Evolutionary conservation across 2,113 vertebrate genomes (phyloP).

Genomic region (Rostratula benghalensis): DNA sequence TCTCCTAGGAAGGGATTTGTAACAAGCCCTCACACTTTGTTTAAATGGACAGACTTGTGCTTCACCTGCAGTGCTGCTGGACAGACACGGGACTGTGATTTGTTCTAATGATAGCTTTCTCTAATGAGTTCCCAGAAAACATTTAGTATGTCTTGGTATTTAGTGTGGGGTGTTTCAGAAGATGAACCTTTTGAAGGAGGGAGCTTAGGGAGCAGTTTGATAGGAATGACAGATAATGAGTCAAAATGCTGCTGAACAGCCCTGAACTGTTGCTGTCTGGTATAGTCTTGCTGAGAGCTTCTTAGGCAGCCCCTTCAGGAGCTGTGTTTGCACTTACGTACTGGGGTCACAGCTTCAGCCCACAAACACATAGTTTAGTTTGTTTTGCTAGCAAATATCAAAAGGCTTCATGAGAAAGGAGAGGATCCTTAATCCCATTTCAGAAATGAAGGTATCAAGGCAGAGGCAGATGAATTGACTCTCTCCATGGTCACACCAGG

Average conservation of each 20-base stretch:
- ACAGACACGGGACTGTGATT: not conserved
- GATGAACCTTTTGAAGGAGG: not conserved
- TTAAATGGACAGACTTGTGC: not conserved
- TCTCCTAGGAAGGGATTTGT: not conserved
- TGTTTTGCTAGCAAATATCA: not conserved
- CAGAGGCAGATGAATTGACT: not conserved
- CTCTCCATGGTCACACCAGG: not conserved
- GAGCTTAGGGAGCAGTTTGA: not conserved
- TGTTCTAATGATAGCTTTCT: not conserved
- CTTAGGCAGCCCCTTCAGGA: not conserved
- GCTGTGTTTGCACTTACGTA: not conserved
- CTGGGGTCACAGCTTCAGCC: not conserved
- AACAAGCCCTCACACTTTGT: not conserved
- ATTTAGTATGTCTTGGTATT: not conserved
- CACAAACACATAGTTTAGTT: not conserved
- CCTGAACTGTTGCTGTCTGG: not conserved
- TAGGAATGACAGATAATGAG: conserved; percentile 32
- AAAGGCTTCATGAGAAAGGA: not conserved
- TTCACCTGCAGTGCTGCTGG: not conserved
- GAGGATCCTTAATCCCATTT: not conserved
- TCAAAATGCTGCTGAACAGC: not conserved
- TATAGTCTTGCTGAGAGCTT: not conserved
- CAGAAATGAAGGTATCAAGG: not conserved
- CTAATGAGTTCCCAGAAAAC: not conserved
- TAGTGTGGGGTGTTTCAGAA: not conserved